Evolutionary conservation across 1,140 invertebrate species (phyloP).

Genomic region (Megathymus violae): DNA sequence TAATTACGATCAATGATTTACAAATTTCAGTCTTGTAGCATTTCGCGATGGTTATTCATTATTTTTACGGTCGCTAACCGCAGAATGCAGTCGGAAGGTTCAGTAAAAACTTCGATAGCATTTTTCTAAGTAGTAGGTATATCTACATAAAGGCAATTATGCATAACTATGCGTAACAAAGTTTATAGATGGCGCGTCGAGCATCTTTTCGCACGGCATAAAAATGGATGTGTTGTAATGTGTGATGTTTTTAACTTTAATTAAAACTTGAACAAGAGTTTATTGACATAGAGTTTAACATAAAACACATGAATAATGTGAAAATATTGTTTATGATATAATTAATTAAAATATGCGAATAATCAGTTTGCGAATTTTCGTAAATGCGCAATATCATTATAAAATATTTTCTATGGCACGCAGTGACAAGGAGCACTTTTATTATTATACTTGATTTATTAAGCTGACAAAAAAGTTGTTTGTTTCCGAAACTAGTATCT

Average conservation of each 20-base stretch:
- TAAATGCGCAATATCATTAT: no score
- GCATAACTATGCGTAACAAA: conserved; percentile 3
- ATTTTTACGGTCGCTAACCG: conserved; percentile 28
- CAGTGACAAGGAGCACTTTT: no score
- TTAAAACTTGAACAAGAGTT: no score
- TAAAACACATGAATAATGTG: no score
- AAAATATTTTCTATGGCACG: no score
- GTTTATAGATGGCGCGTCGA: neutral
- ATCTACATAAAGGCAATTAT: conserved; percentile 12
- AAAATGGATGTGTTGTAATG: neutral
- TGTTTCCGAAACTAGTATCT: no score
- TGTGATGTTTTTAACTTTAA: neutral
- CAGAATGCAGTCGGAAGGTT: neutral
- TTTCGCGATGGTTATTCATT: conserved; percentile 34
- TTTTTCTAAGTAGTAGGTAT: conserved; percentile 2
- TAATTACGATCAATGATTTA: conserved; percentile 34
- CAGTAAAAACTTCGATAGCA: conserved; percentile 12
- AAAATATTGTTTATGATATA: no score
- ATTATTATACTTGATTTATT: no score
- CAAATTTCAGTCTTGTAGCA: conserved; percentile 25
- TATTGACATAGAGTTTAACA: neutral
- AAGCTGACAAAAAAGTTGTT: no score
- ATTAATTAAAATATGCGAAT: no score
- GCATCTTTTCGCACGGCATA: neutral
- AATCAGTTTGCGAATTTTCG: no score